A percentile compares a stretch with the other conserved stretches of the same genome.
Conservation (phyloP, 2,113 vertebrate species). For the Dromas ardeola region DNA sequence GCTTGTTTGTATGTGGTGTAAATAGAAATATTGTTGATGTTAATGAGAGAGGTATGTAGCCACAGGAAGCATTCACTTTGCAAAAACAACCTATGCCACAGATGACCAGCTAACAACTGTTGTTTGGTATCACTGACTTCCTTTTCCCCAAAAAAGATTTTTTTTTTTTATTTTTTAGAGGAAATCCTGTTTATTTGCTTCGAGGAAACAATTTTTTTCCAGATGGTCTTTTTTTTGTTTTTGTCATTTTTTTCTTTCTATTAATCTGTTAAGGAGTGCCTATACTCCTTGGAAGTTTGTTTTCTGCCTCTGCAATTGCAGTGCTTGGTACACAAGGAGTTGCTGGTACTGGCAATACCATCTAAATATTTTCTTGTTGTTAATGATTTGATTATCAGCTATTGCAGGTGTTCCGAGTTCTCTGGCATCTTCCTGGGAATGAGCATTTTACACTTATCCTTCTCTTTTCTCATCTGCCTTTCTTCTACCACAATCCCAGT, state of each 20-base stretch:
- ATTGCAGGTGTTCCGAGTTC: not conserved
- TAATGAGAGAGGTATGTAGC: not conserved
- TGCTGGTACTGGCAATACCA: not conserved
- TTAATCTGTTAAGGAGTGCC: not conserved
- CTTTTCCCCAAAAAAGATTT: not conserved
- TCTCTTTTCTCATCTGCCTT: not conserved
- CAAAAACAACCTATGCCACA: not conserved
- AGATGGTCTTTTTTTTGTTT: not conserved
- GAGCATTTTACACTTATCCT: not conserved
- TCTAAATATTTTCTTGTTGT: not conserved
- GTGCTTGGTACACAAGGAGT: not conserved
- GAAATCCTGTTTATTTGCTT: conserved; percentile 18
- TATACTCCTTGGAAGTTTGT: not conserved
- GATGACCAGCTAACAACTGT: not conserved
- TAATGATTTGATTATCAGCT: not conserved
- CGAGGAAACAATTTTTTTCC: not conserved
- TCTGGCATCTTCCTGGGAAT: not conserved
- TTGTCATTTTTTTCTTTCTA: not conserved
- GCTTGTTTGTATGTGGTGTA: not conserved
- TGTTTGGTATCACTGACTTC: not conserved
- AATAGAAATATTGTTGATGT: not conserved
- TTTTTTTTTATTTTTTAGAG: not conserved
- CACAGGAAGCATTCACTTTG: not conserved
- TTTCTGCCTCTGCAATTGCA: not conserved
- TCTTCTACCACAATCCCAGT: not conserved